Evolutionary conservation across 2,888 invertebrate genomes (phyloP).

Genomic region (Ditula angustiorana): DNA sequence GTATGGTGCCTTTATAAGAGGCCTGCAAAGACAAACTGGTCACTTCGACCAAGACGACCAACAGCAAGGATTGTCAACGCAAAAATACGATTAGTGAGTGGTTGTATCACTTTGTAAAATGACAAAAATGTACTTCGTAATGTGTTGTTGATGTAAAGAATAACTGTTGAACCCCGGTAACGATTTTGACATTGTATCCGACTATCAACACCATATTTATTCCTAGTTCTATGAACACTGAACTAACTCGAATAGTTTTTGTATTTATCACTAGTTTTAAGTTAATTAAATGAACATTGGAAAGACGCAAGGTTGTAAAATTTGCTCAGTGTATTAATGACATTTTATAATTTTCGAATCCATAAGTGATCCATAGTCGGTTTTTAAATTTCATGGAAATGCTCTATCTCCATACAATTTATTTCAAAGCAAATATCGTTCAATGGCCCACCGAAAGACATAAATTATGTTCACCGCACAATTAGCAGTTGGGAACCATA

Average conservation of each 20-base stretch:
- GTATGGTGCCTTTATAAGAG: constrained; percentile 34
- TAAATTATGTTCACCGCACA: constrained; percentile 38
- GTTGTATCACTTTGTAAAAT: constrained; percentile 16
- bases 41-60: constrained; percentile 8
- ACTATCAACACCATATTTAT: constrained; percentile 29
- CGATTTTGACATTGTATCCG: background rate
- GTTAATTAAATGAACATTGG: constrained; percentile 52
- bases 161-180: background rate
- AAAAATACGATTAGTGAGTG: background rate
- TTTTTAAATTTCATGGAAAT: constrained; percentile 6
- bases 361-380: constrained; percentile 8
- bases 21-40: constrained; percentile 17
- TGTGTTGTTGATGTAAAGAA: background rate
- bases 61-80: background rate
- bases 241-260: constrained; percentile 72
- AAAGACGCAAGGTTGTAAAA: constrained; percentile 57
- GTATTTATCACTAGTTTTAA: constrained; percentile 61
- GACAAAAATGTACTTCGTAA: background rate
- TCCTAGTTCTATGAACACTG: constrained; percentile 48
- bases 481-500: background rate
- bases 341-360: constrained; percentile 35
- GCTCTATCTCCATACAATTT: constrained; percentile 22
- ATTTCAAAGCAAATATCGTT: constrained; percentile 8
- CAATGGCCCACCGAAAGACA: constrained; percentile 57
- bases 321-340: constrained; percentile 57